phyloP scores from a whole-genome alignment of 1,140 invertebrate genomes.

The Neodiprion virginianus region DNA sequence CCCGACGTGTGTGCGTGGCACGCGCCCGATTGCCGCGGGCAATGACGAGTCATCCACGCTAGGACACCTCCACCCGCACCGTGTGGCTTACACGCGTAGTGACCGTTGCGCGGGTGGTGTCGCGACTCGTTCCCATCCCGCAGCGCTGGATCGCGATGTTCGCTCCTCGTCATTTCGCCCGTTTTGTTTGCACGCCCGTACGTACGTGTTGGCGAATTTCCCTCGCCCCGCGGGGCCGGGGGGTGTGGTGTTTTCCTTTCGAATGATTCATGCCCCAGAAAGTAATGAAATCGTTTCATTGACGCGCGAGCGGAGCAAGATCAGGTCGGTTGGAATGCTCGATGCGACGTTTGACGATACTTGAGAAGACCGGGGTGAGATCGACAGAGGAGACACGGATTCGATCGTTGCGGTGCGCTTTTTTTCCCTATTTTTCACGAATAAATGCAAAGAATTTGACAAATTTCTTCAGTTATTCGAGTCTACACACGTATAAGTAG shows the following conservation, averaged over 20 bases:
- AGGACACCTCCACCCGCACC: conserved; percentile 51
- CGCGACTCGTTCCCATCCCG: conserved; percentile 26
- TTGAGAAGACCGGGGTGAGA: too few species aligned
- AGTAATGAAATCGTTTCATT: neutral
- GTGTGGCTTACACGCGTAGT: conserved; percentile 37
- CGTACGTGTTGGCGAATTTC: conserved; percentile 60
- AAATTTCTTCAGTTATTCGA: too few species aligned
- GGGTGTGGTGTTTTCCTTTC: conserved; percentile 60
- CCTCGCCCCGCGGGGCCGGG: conserved; percentile 44
- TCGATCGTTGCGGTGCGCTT: too few species aligned
- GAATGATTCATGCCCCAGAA: conserved; percentile 61
- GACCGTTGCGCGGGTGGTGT: conserved; percentile 34
- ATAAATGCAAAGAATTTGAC: too few species aligned
- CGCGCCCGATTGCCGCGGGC: conserved; percentile 47
- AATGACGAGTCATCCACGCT: conserved; percentile 63
- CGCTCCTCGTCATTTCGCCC: neutral
- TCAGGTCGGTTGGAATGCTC: too few species aligned
- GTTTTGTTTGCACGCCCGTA: neutral
- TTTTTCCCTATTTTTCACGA: too few species aligned
- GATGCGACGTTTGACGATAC: too few species aligned
- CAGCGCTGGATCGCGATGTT: too few species aligned
- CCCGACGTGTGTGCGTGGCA: conserved; percentile 30
- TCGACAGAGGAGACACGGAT: too few species aligned
- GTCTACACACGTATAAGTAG: too few species aligned
- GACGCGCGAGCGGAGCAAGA: too few species aligned